Evolutionary conservation across 2,888 invertebrate genomes (phyloP).

Genomic region (Microdon myrmicae): DNA sequence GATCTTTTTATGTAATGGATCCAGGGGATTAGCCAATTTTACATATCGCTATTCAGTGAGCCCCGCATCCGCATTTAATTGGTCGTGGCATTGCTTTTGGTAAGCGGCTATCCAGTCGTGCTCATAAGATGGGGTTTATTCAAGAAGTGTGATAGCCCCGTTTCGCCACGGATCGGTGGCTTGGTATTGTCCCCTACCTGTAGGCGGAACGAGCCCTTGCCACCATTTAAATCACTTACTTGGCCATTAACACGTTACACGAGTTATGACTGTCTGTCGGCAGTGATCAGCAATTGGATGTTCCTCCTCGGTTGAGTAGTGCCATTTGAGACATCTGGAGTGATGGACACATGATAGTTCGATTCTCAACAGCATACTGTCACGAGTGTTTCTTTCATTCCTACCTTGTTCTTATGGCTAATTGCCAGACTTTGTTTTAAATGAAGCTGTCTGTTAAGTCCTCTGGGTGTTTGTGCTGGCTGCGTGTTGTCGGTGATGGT

Average conservation of each 20-base stretch:
- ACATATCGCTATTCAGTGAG: too few species aligned
- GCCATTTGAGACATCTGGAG: slow-evolving; percentile 20
- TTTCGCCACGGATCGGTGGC: too few species aligned
- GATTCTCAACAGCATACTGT: slow-evolving; percentile 28
- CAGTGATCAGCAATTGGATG: slow-evolving; percentile 30
- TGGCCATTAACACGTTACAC: slow-evolving; percentile 46
- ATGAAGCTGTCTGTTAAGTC: slow-evolving; percentile 43
- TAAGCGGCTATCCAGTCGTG: too few species aligned
- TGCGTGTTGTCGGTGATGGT: slow-evolving; percentile 13
- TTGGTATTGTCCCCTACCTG: too few species aligned
- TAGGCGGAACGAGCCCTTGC: slow-evolving; percentile 35
- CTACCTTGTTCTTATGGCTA: slow-evolving; percentile 38
- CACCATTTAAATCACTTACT: slow-evolving; percentile 38
- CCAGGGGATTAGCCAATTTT: too few species aligned
- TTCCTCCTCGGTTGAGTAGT: slow-evolving; percentile 8
- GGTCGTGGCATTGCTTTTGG: too few species aligned
- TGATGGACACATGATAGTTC: slow-evolving; percentile 40
- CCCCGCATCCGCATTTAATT: too few species aligned
- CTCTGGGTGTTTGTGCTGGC: slow-evolving; percentile 30
- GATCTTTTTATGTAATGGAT: slow-evolving; percentile 45
- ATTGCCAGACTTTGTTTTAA: slow-evolving; percentile 41
- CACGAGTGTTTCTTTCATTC: slow-evolving; percentile 34
- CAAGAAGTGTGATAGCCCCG: too few species aligned
- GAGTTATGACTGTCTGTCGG: slow-evolving; percentile 44
- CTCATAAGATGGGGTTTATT: too few species aligned